A percentile compares a stretch with the other conserved stretches of the same genome.
Conservation (phyloP, 1,140 invertebrate species). For the Lepidurus arcticus region DNA sequence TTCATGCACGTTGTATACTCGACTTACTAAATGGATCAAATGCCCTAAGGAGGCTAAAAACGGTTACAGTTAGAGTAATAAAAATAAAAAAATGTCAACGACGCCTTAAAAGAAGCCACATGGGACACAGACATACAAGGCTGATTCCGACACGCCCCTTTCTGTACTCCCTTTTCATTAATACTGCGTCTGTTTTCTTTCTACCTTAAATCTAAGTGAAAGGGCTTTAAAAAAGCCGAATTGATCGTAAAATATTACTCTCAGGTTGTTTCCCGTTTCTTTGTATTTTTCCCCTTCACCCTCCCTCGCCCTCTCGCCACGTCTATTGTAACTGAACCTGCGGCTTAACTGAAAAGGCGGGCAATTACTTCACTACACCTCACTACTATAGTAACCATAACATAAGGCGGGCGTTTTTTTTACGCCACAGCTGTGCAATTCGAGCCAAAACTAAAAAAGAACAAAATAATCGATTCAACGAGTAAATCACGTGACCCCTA, state of each 20-base stretch:
- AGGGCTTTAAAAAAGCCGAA: background rate
- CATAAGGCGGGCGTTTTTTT: background rate
- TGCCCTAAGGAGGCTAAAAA: background rate
- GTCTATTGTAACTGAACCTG: too few relatives aligned
- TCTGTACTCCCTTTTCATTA: background rate
- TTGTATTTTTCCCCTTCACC: too few relatives aligned
- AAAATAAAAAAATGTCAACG: background rate
- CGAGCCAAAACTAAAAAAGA: background rate
- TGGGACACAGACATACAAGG: background rate
- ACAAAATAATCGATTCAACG: background rate
- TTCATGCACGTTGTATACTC: background rate
- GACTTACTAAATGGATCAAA: background rate
- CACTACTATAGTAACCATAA: too few relatives aligned
- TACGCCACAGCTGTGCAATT: background rate
- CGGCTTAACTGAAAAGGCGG: too few relatives aligned
- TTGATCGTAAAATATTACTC: too few relatives aligned
- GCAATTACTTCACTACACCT: too few relatives aligned
- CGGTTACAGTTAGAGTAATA: background rate
- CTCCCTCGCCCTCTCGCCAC: too few relatives aligned
- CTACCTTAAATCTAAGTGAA: background rate
- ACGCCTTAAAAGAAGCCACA: background rate
- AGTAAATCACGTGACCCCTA: background rate
- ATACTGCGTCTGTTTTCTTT: background rate
- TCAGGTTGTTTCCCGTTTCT: too few relatives aligned
- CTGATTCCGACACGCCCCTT: background rate